These are phyloP conservation scores for Podarcis siculus DNA, from an alignment of 2,797 vertebrate genomes.

Conservation along the genomic window DNA sequence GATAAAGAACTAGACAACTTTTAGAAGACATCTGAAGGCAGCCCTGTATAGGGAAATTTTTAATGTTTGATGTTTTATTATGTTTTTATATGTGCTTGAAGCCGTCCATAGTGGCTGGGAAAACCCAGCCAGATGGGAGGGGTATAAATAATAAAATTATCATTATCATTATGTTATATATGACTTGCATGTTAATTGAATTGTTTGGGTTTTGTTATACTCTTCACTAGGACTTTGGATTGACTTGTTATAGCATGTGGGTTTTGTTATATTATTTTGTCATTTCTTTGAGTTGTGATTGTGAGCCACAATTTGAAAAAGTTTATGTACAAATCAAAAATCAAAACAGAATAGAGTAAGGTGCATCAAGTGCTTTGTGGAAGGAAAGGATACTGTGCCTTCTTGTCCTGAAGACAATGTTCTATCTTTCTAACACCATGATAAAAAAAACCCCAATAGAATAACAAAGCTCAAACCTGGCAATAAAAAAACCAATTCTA, in stretches of 20 bases:
- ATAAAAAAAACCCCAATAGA: too few species aligned
- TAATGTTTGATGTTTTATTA: too few species aligned
- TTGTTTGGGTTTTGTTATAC: neutral
- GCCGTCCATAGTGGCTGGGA: too few species aligned
- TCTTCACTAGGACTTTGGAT: neutral
- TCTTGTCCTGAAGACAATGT: neutral
- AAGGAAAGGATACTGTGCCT: neutral
- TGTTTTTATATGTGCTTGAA: too few species aligned
- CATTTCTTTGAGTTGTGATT: neutral
- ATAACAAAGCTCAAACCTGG: too few species aligned
- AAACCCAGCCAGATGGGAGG: too few species aligned
- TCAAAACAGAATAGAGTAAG: neutral
- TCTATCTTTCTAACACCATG: too few species aligned
- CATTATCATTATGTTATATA: neutral
- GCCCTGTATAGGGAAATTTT: too few species aligned
- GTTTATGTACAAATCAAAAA: neutral
- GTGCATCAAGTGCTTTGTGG: neutral
- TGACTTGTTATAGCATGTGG: neutral
- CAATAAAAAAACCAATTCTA: too few species aligned
- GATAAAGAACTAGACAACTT: too few species aligned
- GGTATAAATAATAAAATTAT: too few species aligned
- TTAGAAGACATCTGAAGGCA: too few species aligned
- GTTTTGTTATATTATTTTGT: neutral
- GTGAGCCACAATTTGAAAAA: neutral
- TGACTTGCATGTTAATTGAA: neutral